Evolutionary conservation across 2,113 vertebrate genomes (phyloP).

Genomic region (Apodemus speciosus): DNA sequence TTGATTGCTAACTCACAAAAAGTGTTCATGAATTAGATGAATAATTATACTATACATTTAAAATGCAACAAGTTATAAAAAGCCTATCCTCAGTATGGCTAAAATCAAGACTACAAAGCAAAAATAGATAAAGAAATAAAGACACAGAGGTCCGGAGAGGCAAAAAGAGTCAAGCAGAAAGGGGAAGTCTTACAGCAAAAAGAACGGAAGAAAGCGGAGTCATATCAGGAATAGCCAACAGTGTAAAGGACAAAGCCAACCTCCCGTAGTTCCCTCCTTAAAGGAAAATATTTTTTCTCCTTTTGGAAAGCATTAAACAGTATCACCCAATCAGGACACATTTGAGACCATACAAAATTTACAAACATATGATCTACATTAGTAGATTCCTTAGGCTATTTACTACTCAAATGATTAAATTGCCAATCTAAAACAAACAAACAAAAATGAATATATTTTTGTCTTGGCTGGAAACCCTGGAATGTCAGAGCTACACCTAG

Average conservation of each 20-base stretch:
- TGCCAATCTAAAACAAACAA: not conserved
- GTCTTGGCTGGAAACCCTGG: not conserved
- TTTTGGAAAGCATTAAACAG: not conserved
- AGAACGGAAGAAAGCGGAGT: not conserved
- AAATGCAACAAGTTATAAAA: not conserved
- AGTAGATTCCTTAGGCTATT: not conserved
- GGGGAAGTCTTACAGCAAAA: not conserved
- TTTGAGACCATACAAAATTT: not conserved
- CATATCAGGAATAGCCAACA: not conserved
- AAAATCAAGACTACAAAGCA: not conserved
- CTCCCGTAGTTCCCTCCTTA: not conserved
- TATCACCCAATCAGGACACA: not conserved
- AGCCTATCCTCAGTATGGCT: not conserved
- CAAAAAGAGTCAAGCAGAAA: not conserved
- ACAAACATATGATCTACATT: not conserved
- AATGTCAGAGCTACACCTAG: not conserved
- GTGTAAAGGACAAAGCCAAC: not conserved
- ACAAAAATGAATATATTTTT: not conserved
- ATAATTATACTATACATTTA: not conserved
- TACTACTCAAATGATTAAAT: not conserved
- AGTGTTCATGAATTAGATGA: not conserved
- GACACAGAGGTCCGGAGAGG: no score
- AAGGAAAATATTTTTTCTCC: not conserved
- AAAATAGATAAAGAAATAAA: not conserved
- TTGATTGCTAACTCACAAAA: not conserved